Evolutionary conservation across 2,888 invertebrate species (phyloP).

Genomic region (Eupithecia tripunctaria): DNA sequence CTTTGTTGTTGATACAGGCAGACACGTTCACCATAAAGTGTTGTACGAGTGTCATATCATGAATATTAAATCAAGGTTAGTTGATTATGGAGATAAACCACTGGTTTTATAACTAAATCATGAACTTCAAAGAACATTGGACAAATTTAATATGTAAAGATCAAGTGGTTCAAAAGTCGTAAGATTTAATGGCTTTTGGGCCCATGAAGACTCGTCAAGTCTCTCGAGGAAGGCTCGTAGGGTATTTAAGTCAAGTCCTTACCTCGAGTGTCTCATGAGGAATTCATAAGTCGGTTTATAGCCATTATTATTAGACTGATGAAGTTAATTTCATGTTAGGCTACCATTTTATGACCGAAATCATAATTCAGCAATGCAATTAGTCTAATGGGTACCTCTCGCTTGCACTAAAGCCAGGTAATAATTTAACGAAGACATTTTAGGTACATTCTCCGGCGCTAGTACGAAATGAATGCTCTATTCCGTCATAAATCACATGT

Average conservation of each 20-base stretch:
- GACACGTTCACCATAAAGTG: not conserved
- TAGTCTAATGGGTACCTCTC: constrained; percentile 44
- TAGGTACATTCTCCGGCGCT: constrained; percentile 49
- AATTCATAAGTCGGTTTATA: constrained; percentile 17
- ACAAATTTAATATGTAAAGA: constrained; percentile 10
- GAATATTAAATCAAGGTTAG: not conserved
- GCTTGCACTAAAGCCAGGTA: constrained; percentile 45
- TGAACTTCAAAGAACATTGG: not conserved
- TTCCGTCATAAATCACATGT: constrained; percentile 65
- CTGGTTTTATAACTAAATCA: not conserved
- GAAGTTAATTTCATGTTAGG: constrained; percentile 33
- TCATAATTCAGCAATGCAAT: constrained; percentile 41
- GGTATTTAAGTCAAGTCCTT: constrained; percentile 23
- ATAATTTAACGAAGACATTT: constrained; percentile 46
- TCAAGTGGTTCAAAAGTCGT: constrained; percentile 6
- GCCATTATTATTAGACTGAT: constrained; percentile 30
- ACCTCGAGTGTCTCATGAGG: constrained; percentile 20
- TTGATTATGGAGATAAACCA: not conserved
- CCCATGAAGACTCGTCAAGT: constrained; percentile 17
- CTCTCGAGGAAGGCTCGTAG: constrained; percentile 22
- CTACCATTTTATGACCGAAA: constrained; percentile 30
- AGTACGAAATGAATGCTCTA: constrained; percentile 56
- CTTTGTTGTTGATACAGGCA: not conserved
- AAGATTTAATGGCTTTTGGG: constrained; percentile 9
- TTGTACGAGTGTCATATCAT: not conserved